Base-by-base conservation (phyloP, 2,888 invertebrate species). In the Phaedon cochleariae region DNA sequence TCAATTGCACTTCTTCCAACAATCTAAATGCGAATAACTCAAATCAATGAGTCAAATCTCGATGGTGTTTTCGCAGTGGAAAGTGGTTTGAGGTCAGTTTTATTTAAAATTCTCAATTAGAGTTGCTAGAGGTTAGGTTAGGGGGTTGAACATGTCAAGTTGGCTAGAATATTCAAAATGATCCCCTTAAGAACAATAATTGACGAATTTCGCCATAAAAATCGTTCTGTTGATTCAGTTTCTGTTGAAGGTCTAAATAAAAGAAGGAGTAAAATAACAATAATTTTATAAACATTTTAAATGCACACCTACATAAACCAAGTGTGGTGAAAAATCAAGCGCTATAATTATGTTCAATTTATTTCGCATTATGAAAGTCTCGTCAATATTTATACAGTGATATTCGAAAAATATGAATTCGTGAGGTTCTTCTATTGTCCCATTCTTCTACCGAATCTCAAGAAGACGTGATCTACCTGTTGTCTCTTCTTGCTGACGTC, bases 401-500 rank as follows among this genome's bases (percentile, higher is more conserved):
- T 15, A 34, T 34, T 34, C 2, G 10, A 12, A 10, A 15, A 2
- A 41, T n/a, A 4, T 15, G 6, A 34, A 34, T 9, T 34, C 31
- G 15, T 4, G n/a, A 3, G 15, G 6, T 41, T 15, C 3, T 1
- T 41, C 15, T 41, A 41, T 15, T 15, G 12, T 41, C 41, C 41
- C 41, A 41, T 15, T 48, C 55, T 59, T 49, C 37, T 67, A 12
- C 65, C 65, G 49, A 65, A 60, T 45, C 65, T 61, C 29, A 65
- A 41, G 20, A 65, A 61, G 18, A 51, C 48, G 37, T 64, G 61
- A 26, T 64, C 57, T 18, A 64, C 31, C 26, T 41, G 15, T n/a
- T 41, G 15, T 41, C 41, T 41, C 15, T 41, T 41, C 41, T 41
- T 41, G 46, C 74, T 76, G 26, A 69, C 70, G 59, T 72, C 73